Evolutionary conservation across 2,797 vertebrate genomes (phyloP), one percentile per base, ranked within the genome.

Genomic region (Saxicola maurus): DNA sequence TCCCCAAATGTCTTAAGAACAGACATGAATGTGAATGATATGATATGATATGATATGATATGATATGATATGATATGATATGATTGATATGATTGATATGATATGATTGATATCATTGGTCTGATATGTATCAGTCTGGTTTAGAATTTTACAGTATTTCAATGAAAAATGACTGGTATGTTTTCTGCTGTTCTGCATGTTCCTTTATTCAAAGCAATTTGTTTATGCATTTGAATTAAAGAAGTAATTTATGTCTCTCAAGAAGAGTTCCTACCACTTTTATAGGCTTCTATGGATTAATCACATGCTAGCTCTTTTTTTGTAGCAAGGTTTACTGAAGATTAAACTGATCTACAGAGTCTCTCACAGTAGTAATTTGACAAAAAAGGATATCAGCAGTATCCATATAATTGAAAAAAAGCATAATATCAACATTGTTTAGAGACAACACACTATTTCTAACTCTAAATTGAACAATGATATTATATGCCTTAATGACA

Each of bases 341-440:
- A 94, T 94, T 95, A 95, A 95, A 96, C 96, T 97, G 93, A 96
- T 96, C 53, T 71, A 88, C 74, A 42, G 48, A 61, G 49, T 60
- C 8, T 80, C 46, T 88, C 75, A 65, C 15, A 74, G 17, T 40
- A 72, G 38, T 28, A 91, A 86, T 86, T 65, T 91, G 21, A 75
- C 61, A 93, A 84, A 68, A 42, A 77, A 67, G 31, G 35, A 33
- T 85, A 79, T 65, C 23, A 85, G 28, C 31, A 71, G 25, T 59
- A 93, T 17, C n/a, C 61, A 82, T 62, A 84, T 55, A 84, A 87
- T 88, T 67, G 28, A 90, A 86, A 71, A 85, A 85, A 92, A 85
- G 6, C 18, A 20, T 43, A 91, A 40, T 71, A 91, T 65, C 31
- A 51, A 19, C 38, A 42, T 16, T 81, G 65, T 81, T 91, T 86